Evolutionary conservation across 2,113 vertebrate genomes (phyloP).

Genomic region (Ptyas mucosa): DNA sequence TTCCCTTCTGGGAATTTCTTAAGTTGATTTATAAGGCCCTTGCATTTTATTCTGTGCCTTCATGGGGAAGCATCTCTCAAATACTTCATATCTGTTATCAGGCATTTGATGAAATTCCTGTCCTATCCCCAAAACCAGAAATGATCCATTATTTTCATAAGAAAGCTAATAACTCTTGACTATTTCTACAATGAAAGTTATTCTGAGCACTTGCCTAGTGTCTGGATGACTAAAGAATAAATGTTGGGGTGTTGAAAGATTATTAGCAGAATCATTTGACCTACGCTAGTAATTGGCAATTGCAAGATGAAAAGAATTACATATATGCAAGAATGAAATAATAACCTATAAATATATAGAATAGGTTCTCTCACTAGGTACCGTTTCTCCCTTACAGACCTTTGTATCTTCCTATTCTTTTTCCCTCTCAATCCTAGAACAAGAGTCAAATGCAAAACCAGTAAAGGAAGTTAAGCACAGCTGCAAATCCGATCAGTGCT

Average conservation of each 20-base stretch:
- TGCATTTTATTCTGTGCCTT: not conserved
- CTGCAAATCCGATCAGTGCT: conserved; percentile 39
- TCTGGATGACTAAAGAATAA: not conserved
- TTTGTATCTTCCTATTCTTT: conserved; percentile 15
- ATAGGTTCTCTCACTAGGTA: not conserved
- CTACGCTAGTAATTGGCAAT: conserved; percentile 21
- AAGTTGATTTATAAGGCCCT: not conserved
- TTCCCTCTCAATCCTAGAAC: conserved; percentile 26
- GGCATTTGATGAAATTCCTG: not conserved
- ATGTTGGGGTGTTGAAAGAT: not conserved
- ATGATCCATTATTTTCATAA: not conserved
- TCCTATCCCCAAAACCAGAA: not conserved
- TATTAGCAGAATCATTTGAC: conserved; percentile 25
- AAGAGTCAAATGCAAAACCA: conserved; percentile 37
- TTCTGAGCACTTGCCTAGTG: not conserved
- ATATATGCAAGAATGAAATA: not conserved
- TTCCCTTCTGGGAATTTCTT: not conserved
- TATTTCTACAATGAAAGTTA: not conserved
- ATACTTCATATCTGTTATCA: not conserved
- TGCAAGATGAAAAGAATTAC: not conserved
- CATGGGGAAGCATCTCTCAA: not conserved
- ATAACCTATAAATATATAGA: not conserved
- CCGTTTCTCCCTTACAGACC: conserved; percentile 22
- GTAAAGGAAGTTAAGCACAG: conserved; percentile 39
- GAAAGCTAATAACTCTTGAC: not conserved